Evolutionary conservation across 2,797 vertebrate genomes (phyloP), one percentile per base, ranked within the genome.

Genomic region (Sphaeramia orbicularis): DNA sequence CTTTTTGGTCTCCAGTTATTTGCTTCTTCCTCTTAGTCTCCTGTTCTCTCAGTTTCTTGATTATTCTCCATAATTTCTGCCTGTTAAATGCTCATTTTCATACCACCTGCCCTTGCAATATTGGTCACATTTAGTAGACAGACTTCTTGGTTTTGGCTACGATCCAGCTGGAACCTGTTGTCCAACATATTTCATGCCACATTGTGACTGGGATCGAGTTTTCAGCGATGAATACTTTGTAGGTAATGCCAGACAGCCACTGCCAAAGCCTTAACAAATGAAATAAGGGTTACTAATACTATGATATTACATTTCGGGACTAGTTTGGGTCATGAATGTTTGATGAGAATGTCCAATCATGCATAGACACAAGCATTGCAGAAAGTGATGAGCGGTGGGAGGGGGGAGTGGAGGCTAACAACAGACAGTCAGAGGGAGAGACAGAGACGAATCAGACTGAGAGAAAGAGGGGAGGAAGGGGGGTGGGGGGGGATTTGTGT

Each of bases 321-420:
- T 77, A 67, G 70, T 86, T 86, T 82, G 80, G 65, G 86, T 84
- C 80, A 84, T 91, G 85, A 84, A 89, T 88, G 78, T 89, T 90
- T 90, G 83, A 93, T 93, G 91, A 93, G 86, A 90, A 82, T 84
- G 79, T 76, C 71, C 86, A 85, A 81, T 89, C 84, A 86, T 87
- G 86, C 87, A 83, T 81, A 77, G 81, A 83, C 74, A 89, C 76
- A 75, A 47, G 30, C 24, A 36, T 24, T 10, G 24, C 37, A 65
- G 69, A 79, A 78, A 68, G 67, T 75, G 65, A 83, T 80, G 80
- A 71, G 76, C 64, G 77, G 80, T 49, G 63, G 66, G 74, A 76
- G 78, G 65, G 63, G 66, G 74, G 77, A 80, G 65, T 68, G 59
- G 66, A 68, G 43, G 48, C 48, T 55, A 59, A 76, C 13, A 45